Evolutionary conservation across 2,797 vertebrate genomes (phyloP).

Genomic region (Spheniscus humboldti): DNA sequence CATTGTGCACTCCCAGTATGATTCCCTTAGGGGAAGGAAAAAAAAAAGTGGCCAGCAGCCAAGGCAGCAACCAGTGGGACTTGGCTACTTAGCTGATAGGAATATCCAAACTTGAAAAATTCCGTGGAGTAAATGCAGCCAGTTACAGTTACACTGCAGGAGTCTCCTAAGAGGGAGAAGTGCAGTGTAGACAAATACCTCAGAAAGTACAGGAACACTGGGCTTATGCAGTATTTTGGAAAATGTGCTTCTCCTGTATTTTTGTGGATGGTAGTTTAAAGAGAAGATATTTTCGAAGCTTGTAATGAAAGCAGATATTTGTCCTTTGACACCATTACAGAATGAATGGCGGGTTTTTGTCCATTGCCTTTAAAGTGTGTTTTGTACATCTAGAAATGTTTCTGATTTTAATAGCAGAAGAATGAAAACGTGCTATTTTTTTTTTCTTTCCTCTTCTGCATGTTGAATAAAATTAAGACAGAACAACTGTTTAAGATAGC

Average conservation of each 20-base stretch:
- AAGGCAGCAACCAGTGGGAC: background rate
- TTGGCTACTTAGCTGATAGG: background rate
- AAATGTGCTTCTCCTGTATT: background rate
- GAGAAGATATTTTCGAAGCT: background rate
- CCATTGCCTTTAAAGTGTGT: background rate
- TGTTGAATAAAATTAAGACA: background rate
- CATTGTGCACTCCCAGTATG: background rate
- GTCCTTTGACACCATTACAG: background rate
- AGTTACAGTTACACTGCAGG: background rate
- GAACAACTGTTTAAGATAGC: background rate
- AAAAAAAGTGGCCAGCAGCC: background rate
- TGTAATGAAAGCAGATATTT: background rate
- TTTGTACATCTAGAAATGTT: background rate
- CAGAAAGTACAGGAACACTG: background rate
- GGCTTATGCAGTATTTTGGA: background rate
- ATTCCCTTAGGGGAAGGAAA: background rate
- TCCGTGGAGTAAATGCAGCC: background rate
- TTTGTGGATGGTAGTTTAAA: background rate
- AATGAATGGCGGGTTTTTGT: background rate
- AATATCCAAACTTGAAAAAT: background rate
- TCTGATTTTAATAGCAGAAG: background rate
- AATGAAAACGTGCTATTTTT: background rate
- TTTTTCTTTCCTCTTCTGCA: background rate
- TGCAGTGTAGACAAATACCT: background rate
- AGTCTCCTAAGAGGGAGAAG: background rate